Conservation (phyloP, 2,113 vertebrate species). For the Sebastes schlegelii region DNA sequence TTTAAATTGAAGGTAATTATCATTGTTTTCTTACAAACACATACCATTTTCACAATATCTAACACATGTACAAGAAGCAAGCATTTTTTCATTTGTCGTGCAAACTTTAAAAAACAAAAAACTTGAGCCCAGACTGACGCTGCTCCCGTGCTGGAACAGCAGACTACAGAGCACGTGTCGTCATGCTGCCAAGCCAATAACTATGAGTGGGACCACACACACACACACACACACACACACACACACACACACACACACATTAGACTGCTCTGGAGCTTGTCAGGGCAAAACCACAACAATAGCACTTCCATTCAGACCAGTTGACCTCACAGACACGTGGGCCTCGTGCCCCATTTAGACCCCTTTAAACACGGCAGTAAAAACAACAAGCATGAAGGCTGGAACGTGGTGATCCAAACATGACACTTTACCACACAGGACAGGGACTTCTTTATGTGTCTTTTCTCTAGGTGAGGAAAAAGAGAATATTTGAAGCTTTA, state of each 20-base stretch:
- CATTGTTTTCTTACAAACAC: not conserved
- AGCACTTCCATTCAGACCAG: conserved; percentile 50
- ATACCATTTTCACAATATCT: not conserved
- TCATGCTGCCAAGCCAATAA: conserved; percentile 39
- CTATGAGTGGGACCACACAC: conserved; percentile 45
- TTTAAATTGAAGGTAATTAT: not conserved
- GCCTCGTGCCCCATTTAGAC: conserved; percentile 30
- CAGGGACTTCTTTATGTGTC: not conserved
- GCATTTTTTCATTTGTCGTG: not conserved
- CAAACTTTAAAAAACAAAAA: not conserved
- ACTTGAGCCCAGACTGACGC: not conserved
- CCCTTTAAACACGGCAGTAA: not conserved
- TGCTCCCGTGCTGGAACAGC: too few relatives aligned
- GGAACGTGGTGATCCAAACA: not conserved
- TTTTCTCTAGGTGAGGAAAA: not conserved
- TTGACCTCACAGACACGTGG: conserved; percentile 60
- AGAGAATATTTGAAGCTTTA: not conserved
- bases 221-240: conserved; percentile 21
- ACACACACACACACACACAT: conserved; percentile 36
- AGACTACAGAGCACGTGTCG: conserved; percentile 22
- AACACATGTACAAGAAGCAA: not conserved
- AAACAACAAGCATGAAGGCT: not conserved
- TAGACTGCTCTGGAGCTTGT: conserved; percentile 42
- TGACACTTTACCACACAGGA: conserved; percentile 13
- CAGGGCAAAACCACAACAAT: conserved; percentile 58